A percentile compares a stretch with the other conserved stretches of the same genome.
phyloP scores from a whole-genome alignment of 2,797 vertebrate species.

The Chaunax sp. region DNA sequence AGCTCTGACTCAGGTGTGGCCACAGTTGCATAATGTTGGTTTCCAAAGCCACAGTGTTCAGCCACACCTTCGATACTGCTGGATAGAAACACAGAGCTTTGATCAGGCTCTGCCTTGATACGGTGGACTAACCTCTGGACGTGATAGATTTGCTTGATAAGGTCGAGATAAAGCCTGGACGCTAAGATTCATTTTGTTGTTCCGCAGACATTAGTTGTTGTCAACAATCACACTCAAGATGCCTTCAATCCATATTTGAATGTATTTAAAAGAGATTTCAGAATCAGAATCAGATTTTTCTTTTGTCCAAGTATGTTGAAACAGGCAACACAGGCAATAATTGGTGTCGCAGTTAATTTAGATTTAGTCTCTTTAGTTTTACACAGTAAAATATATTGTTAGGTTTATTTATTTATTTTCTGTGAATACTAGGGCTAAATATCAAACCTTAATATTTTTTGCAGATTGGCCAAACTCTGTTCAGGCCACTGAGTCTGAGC shows the following conservation, averaged over 20 bases:
- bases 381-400: too few relatives aligned
- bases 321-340: too few relatives aligned
- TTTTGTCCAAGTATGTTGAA: too few relatives aligned
- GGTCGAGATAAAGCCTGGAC: conserved; percentile 27
- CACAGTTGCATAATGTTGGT: conserved; percentile 42
- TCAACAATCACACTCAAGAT: too few relatives aligned
- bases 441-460: not conserved
- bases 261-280: not conserved
- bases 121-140: conserved; percentile 30
- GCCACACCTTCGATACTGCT: conserved; percentile 57
- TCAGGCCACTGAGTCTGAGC: too few relatives aligned
- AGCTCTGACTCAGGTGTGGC: conserved; percentile 44
- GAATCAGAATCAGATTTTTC: not conserved
- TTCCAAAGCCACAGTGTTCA: conserved; percentile 22
- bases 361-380: too few relatives aligned
- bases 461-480: not conserved
- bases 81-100: conserved; percentile 29
- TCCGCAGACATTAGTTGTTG: not conserved
- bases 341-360: too few relatives aligned
- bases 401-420: not conserved
- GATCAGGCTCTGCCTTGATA: conserved; percentile 14
- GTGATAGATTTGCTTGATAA: conserved; percentile 37
- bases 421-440: not conserved
- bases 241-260: not conserved
- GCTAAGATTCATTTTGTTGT: conserved; percentile 7